Evolutionary conservation across 1,140 invertebrate genomes (phyloP).

Genomic region (Acyrthosiphon pisum): DNA sequence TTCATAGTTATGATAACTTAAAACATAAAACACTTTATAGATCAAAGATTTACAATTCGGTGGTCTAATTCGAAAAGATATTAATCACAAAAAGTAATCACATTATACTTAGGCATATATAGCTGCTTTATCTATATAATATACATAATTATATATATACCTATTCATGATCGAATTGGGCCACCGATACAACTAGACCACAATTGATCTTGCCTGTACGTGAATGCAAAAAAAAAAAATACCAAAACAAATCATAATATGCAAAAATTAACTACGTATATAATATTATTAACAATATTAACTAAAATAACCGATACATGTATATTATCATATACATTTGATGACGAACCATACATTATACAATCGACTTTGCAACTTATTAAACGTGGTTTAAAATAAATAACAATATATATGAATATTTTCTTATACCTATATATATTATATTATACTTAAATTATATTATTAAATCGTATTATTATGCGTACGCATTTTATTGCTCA

Average conservation of each 20-base stretch:
- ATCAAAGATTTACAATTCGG: neutral
- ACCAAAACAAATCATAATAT: neutral
- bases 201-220: neutral
- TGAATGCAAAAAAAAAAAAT: neutral
- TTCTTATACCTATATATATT: slow-evolving; percentile 25
- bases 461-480: slow-evolving; percentile 37
- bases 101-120: slow-evolving; percentile 7
- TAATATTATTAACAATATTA: neutral
- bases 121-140: slow-evolving; percentile 14
- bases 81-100: slow-evolving; percentile 1
- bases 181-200: neutral
- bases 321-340: neutral
- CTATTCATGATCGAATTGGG: slow-evolving; percentile 5
- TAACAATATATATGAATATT: slow-evolving; percentile 14
- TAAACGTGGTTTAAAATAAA: slow-evolving; percentile 35
- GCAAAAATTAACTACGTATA: neutral
- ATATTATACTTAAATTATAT: slow-evolving; percentile 15
- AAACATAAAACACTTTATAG: neutral
- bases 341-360: neutral
- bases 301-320: neutral
- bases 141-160: neutral
- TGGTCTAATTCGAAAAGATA: slow-evolving; percentile 20
- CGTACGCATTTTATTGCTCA: slow-evolving; percentile 38
- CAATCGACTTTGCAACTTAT: slow-evolving; percentile 31
- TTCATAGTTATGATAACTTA: neutral